Evolutionary conservation across 92 coral and sea anemone genomes (phyloP).

Genomic region (Plumapathes pennacea): DNA sequence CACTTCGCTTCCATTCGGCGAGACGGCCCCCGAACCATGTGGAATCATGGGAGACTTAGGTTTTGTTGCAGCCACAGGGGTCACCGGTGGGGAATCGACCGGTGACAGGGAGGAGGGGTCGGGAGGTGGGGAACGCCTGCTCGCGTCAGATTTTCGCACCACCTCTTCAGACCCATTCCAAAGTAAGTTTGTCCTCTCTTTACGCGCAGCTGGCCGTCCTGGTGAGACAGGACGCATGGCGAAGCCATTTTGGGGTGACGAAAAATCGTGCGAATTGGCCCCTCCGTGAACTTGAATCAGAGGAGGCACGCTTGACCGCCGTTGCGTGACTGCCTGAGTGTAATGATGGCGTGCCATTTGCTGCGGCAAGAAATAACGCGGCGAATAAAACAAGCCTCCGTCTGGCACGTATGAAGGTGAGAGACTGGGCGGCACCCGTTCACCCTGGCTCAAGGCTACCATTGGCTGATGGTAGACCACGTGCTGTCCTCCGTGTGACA

Average conservation of each 20-base stretch:
- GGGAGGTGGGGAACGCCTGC: not conserved
- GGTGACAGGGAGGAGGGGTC: too few relatives aligned
- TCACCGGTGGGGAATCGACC: constrained; percentile 20
- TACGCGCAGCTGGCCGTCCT: too few relatives aligned
- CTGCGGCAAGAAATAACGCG: constrained; percentile 60
- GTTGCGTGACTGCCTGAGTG: constrained; percentile 34
- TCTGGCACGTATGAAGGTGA: constrained; percentile 73
- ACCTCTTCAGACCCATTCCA: too few relatives aligned
- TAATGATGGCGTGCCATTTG: constrained; percentile 50
- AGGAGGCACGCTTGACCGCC: constrained; percentile 40
- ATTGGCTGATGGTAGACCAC: constrained; percentile 63
- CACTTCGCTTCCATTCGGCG: constrained; percentile 45
- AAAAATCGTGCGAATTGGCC: too few relatives aligned
- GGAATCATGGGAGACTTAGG: constrained; percentile 20
- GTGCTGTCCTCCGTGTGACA: constrained; percentile 49
- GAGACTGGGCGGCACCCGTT: constrained; percentile 33
- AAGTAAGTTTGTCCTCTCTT: too few relatives aligned
- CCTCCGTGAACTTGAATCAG: constrained; percentile 50
- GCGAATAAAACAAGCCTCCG: constrained; percentile 74
- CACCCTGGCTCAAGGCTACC: constrained; percentile 34
- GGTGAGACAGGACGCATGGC: too few relatives aligned
- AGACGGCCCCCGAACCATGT: not conserved
- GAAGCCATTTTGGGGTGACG: too few relatives aligned
- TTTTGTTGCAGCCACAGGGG: constrained; percentile 27
- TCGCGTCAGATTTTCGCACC: not conserved